These are phyloP conservation scores for Magallana nippona DNA, from an alignment of 2,888 invertebrate species.

Conservation along the genomic window DNA sequence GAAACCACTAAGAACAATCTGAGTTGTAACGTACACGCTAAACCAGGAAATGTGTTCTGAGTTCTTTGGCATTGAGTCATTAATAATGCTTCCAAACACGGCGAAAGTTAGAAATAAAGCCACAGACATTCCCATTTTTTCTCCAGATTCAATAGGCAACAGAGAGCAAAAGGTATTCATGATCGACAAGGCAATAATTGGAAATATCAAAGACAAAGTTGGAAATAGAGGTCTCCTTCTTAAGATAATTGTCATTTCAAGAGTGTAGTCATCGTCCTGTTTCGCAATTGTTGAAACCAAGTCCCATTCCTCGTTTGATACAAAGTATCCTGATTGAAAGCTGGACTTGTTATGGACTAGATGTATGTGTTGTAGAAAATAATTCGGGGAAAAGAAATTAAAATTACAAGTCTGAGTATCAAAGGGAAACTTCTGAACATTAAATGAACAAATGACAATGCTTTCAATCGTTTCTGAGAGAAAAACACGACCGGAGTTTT, in stretches of 20 bases:
- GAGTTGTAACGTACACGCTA: background rate
- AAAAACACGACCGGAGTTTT: background rate
- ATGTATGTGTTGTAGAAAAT: too few relatives aligned
- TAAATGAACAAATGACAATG: background rate
- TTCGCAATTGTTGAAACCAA: too few relatives aligned
- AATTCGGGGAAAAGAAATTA: too few relatives aligned
- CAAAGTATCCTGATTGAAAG: too few relatives aligned
- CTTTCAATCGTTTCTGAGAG: background rate
- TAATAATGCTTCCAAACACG: background rate
- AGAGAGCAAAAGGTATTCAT: background rate
- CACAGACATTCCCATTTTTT: slow-evolving; percentile 3
- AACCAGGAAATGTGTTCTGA: background rate
- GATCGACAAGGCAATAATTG: background rate
- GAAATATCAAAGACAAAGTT: background rate
- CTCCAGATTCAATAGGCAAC: background rate
- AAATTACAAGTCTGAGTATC: background rate
- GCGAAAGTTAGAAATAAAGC: slow-evolving; percentile 9
- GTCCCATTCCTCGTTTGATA: too few relatives aligned
- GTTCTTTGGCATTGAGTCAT: background rate
- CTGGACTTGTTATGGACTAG: too few relatives aligned
- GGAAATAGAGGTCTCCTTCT: too few relatives aligned
- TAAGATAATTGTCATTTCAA: too few relatives aligned
- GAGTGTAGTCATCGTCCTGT: too few relatives aligned
- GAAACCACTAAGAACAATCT: background rate
- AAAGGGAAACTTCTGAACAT: background rate